These are phyloP conservation scores for Labeo rohita DNA, from an alignment of 2,113 vertebrate genomes.

Conservation along the genomic window DNA sequence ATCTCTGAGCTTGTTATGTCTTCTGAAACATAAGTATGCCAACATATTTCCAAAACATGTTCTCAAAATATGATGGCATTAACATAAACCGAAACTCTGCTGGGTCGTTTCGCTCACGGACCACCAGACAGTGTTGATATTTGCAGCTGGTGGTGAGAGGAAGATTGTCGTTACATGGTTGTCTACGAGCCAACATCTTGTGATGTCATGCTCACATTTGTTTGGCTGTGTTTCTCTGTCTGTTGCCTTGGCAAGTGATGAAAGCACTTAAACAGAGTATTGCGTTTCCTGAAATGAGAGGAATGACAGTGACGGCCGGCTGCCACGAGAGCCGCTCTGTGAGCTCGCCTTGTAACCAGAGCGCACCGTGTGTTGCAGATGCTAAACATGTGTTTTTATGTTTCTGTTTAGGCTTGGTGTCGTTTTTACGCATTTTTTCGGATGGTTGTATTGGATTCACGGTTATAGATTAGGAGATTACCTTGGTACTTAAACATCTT, in stretches of 20 bases:
- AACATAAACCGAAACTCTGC: slow-evolving; percentile 9
- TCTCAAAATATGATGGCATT: slow-evolving; percentile 35
- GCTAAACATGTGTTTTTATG: not conserved
- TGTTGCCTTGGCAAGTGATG: slow-evolving; percentile 51
- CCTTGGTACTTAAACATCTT: not conserved
- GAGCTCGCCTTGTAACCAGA: slow-evolving; percentile 23
- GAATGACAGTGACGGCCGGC: slow-evolving; percentile 33
- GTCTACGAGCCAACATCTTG: slow-evolving; percentile 46
- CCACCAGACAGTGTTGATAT: slow-evolving; percentile 39
- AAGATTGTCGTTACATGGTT: slow-evolving; percentile 39
- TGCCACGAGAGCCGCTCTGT: not conserved
- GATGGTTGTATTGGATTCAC: slow-evolving; percentile 3
- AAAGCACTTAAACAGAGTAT: slow-evolving; percentile 52
- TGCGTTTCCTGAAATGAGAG: slow-evolving; percentile 55
- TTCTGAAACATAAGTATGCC: slow-evolving; percentile 18
- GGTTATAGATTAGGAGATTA: not conserved
- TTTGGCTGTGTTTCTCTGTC: slow-evolving; percentile 59
- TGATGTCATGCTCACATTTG: slow-evolving; percentile 51
- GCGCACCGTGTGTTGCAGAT: not conserved
- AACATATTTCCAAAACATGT: slow-evolving; percentile 19
- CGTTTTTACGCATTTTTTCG: slow-evolving; percentile 8
- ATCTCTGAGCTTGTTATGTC: slow-evolving; percentile 22
- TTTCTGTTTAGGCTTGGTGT: not conserved
- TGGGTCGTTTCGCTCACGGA: not conserved
- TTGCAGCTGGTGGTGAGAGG: slow-evolving; percentile 39